Conservation (phyloP, 2,888 invertebrate genomes). For the Macroteleia sp. region DNA sequence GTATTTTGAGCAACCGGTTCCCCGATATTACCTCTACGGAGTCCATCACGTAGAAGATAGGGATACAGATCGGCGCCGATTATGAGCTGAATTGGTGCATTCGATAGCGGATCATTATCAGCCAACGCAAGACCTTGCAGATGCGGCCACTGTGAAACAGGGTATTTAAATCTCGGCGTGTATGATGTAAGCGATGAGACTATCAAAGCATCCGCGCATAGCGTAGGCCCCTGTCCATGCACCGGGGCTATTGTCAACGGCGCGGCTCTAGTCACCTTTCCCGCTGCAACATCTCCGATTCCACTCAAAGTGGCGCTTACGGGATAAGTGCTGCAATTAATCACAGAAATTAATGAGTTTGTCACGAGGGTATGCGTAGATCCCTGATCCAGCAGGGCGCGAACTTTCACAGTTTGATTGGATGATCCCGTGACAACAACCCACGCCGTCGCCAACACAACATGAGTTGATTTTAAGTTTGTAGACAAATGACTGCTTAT, state of each 20-base stretch:
- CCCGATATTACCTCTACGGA: not conserved
- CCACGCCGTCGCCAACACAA: conserved; percentile 2
- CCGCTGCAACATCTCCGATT: not conserved
- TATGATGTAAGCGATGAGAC: not conserved
- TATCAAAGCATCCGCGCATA: not conserved
- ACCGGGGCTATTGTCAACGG: not conserved
- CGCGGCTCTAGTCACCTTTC: not conserved
- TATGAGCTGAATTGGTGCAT: not conserved
- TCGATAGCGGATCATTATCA: not conserved
- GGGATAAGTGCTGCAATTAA: not conserved
- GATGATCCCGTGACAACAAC: not conserved
- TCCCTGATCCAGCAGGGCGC: not conserved
- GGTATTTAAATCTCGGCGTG: not conserved
- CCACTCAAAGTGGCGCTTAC: not conserved
- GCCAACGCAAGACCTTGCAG: not conserved
- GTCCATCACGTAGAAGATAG: not conserved
- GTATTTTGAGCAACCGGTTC: not conserved
- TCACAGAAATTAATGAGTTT: not conserved
- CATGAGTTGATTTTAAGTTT: not conserved
- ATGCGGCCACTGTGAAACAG: not conserved
- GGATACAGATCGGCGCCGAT: not conserved
- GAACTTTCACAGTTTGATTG: not conserved
- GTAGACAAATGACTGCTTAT: not conserved
- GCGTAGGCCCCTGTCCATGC: not conserved
- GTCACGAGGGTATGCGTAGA: not conserved